Conservation (phyloP, 2,888 invertebrate species). For the Prostheceraeus crozeri region DNA sequence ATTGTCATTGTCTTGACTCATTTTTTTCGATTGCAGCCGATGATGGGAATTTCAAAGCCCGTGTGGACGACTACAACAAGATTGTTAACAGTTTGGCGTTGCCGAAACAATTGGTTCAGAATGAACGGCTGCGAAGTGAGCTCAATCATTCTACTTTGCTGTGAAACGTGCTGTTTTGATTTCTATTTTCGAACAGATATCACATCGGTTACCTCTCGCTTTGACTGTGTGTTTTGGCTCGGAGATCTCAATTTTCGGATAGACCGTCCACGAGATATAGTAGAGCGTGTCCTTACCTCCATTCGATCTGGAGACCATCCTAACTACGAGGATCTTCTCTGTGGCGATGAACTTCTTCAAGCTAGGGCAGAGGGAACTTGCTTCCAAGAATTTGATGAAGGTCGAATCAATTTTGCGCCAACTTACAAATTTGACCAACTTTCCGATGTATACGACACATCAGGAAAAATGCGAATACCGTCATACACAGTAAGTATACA, state of each 20-base stretch:
- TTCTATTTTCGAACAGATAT: too few species aligned
- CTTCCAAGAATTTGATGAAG: slow-evolving; percentile 78
- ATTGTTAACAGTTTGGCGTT: too few species aligned
- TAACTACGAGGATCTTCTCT: slow-evolving; percentile 64
- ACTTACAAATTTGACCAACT: slow-evolving; percentile 93
- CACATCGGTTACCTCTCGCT: too few species aligned
- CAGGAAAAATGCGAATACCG: slow-evolving; percentile 68
- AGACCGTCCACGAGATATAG: slow-evolving; percentile 48
- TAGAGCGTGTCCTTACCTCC: slow-evolving; percentile 64
- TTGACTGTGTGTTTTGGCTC: slow-evolving; percentile 93
- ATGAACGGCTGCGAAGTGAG: too few species aligned
- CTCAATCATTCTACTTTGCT: too few species aligned
- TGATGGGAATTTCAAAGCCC: too few species aligned
- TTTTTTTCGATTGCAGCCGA: too few species aligned
- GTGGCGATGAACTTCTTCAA: slow-evolving; percentile 63
- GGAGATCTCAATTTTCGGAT: slow-evolving; percentile 89
- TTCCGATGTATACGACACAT: slow-evolving; percentile 66
- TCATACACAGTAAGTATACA: slow-evolving; percentile 96
- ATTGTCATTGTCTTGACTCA: too few species aligned
- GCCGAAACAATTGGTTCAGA: too few species aligned
- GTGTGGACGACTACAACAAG: too few species aligned
- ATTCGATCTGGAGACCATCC: too few species aligned
- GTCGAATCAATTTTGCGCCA: slow-evolving; percentile 79
- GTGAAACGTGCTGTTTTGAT: too few species aligned
- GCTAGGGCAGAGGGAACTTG: slow-evolving; percentile 65